Evolutionary conservation across 2,797 vertebrate genomes (phyloP).

Genomic region (Geotria australis): DNA sequence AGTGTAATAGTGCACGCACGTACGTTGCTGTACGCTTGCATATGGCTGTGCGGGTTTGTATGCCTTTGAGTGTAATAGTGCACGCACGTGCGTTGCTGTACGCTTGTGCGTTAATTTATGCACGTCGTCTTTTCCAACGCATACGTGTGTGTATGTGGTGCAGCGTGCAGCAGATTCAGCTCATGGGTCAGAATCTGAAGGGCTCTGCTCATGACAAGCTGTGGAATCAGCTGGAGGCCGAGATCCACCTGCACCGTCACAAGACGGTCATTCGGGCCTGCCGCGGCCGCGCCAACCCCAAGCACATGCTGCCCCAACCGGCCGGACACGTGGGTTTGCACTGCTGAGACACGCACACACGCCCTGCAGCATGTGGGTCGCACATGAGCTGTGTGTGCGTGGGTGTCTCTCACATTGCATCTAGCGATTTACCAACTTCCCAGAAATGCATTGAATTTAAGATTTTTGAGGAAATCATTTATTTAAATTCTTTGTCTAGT

Average conservation of each 20-base stretch:
- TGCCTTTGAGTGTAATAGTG: too few relatives aligned
- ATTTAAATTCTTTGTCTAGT: too few relatives aligned
- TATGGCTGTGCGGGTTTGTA: too few relatives aligned
- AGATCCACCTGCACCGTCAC: conserved; percentile 91
- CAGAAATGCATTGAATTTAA: too few relatives aligned
- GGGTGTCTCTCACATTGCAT: not conserved
- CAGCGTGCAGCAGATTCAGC: conserved; percentile 89
- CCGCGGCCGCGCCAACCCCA: conserved; percentile 61
- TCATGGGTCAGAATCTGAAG: conserved; percentile 89
- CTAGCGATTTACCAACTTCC: too few relatives aligned
- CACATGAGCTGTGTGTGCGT: not conserved
- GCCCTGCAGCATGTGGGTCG: not conserved
- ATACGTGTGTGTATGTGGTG: not conserved
- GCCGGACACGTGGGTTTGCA: conserved; percentile 44
- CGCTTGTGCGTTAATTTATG: too few relatives aligned
- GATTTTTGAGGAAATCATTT: too few relatives aligned
- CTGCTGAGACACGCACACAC: too few relatives aligned
- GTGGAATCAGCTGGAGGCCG: conserved; percentile 93
- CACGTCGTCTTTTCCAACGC: too few relatives aligned
- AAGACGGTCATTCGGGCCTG: conserved; percentile 94
- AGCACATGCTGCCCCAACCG: conserved; percentile 50
- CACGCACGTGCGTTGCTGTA: too few relatives aligned
- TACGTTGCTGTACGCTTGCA: too few relatives aligned
- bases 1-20: too few relatives aligned
- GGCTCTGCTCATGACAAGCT: conserved; percentile 91